Evolutionary conservation across 2,888 invertebrate genomes (phyloP).

Genomic region (Ectemnius cavifrons): DNA sequence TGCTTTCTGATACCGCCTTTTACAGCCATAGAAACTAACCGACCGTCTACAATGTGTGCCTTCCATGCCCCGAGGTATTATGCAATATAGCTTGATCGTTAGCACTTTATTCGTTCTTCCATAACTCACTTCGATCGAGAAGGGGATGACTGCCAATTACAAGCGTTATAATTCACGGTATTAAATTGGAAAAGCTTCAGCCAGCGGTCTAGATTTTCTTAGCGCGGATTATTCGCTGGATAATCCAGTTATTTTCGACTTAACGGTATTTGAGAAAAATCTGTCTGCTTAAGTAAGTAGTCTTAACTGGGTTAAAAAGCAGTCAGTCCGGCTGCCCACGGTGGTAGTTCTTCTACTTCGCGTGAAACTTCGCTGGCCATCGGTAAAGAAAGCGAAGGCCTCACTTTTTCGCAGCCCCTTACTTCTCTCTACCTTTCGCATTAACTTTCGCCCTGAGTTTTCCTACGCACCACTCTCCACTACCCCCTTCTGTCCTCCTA

Average conservation of each 20-base stretch:
- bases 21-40: background rate
- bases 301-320: background rate
- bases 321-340: background rate
- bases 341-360: background rate
- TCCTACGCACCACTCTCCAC: too few species aligned
- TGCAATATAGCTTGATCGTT: background rate
- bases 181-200: background rate
- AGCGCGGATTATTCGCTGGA: background rate
- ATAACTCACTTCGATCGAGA: background rate
- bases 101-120: background rate
- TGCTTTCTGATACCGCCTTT: background rate
- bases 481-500: background rate
- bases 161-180: background rate
- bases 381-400: too few species aligned
- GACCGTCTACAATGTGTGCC: background rate
- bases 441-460: background rate
- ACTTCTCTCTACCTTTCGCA: background rate
- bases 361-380: background rate
- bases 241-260: slow-evolving; percentile 5
- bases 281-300: background rate
- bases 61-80: background rate
- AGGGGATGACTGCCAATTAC: background rate
- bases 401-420: background rate
- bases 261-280: slow-evolving; percentile 2
- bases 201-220: background rate